phyloP scores from a whole-genome alignment of 2,797 vertebrate species.

The Hozukius guyotensis region DNA sequence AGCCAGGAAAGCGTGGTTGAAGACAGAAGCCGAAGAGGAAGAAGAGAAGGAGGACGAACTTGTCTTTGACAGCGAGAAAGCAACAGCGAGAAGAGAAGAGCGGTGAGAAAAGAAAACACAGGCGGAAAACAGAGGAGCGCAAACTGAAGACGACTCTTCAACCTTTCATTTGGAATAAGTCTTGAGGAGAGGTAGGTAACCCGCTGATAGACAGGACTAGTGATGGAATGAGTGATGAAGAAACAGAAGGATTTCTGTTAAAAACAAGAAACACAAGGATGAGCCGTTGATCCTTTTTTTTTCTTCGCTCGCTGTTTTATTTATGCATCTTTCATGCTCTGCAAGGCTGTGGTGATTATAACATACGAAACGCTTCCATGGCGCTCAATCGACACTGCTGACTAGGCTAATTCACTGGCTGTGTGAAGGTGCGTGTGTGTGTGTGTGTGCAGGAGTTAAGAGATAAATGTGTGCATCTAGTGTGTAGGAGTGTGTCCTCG shows the following conservation, averaged over 20 bases:
- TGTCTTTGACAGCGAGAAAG: slow-evolving; percentile 24
- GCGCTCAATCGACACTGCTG: slow-evolving; percentile 53
- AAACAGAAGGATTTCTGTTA: neutral
- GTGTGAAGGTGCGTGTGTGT: slow-evolving; percentile 15
- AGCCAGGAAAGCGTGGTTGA: slow-evolving; percentile 43
- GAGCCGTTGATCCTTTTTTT: slow-evolving; percentile 41
- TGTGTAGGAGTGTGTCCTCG: slow-evolving; percentile 7
- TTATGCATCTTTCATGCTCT: slow-evolving; percentile 13
- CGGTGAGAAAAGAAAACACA: slow-evolving; percentile 16
- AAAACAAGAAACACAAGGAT: neutral
- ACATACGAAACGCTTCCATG: neutral
- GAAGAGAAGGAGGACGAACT: slow-evolving; percentile 13
- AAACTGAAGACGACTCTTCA: slow-evolving; percentile 30
- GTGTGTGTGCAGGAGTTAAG: slow-evolving; percentile 4
- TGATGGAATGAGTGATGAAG: neutral
- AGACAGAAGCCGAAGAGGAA: slow-evolving; percentile 10
- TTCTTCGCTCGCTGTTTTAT: slow-evolving; percentile 31
- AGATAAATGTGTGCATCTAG: slow-evolving; percentile 11
- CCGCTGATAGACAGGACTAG: neutral
- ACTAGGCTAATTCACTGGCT: slow-evolving; percentile 51
- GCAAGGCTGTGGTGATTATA: slow-evolving; percentile 21
- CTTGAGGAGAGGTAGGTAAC: slow-evolving; percentile 51
- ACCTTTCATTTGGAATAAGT: slow-evolving; percentile 51
- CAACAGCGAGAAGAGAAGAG: slow-evolving; percentile 18
- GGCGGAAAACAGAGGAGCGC: neutral